These are phyloP conservation scores for Mythimna impura DNA, from an alignment of 2,888 invertebrate genomes.

Conservation along the genomic window DNA sequence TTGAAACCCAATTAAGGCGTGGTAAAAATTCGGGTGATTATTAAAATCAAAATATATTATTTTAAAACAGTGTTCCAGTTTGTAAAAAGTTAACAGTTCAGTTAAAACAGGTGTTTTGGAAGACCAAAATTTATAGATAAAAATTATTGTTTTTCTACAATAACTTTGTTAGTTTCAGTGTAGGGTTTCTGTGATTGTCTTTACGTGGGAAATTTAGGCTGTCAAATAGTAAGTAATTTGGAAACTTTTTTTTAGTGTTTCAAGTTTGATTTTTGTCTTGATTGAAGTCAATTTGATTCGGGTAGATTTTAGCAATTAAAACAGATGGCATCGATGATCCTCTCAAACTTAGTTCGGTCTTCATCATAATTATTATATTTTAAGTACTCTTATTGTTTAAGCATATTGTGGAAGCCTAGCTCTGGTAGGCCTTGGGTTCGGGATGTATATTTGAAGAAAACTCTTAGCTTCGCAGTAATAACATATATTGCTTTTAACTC, in stretches of 20 bases:
- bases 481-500: too few relatives aligned
- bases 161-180: neutral
- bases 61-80: neutral
- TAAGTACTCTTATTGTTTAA: too few relatives aligned
- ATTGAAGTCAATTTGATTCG: neutral
- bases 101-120: neutral
- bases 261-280: too few relatives aligned
- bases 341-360: too few relatives aligned
- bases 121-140: neutral
- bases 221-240: neutral
- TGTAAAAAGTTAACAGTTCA: neutral
- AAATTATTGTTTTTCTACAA: neutral
- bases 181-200: neutral
- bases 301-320: neutral
- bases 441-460: too few relatives aligned
- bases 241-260: neutral
- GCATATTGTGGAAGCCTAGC: too few relatives aligned
- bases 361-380: too few relatives aligned
- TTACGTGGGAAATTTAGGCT: neutral
- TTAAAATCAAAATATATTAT: neutral
- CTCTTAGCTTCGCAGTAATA: too few relatives aligned
- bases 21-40: neutral
- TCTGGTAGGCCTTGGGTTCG: too few relatives aligned
- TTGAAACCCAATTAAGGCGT: too few relatives aligned
- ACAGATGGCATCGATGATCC: too few relatives aligned